A percentile compares a stretch with the other conserved stretches of the same genome.
phyloP scores from a whole-genome alignment of 2,113 vertebrate species.

The Sula dactylatra region DNA sequence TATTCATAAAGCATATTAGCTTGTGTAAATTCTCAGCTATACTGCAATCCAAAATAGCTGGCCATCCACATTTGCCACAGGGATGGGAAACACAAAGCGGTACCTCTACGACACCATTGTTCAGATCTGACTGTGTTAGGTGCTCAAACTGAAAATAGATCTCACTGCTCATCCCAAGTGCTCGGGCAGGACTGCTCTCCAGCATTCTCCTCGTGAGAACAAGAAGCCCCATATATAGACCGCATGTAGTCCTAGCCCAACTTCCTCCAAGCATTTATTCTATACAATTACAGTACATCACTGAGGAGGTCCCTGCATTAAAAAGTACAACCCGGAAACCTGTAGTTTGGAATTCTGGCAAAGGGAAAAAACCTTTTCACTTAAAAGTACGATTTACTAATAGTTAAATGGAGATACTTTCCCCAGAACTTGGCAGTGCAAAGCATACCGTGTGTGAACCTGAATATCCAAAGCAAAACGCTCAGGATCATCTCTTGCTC shows the following conservation, averaged over 20 bases:
- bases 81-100: neutral
- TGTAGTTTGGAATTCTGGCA: neutral
- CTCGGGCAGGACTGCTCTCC: neutral
- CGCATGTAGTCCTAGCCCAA: neutral
- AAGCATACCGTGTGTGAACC: neutral
- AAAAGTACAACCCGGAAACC: neutral
- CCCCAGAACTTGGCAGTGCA: neutral
- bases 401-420: neutral
- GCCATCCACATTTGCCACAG: neutral
- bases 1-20: neutral
- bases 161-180: neutral
- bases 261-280: neutral
- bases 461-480: neutral
- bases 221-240: neutral
- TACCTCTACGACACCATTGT: neutral
- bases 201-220: fast-evolving
- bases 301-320: neutral
- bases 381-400: neutral
- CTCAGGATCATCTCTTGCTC: neutral
- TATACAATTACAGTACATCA: neutral
- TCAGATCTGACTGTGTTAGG: neutral
- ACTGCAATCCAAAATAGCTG: neutral
- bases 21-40: neutral
- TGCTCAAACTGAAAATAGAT: neutral
- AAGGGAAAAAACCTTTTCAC: neutral